Evolutionary conservation across 1,140 invertebrate genomes (phyloP).

Genomic region (Leptopilina clavipes): DNA sequence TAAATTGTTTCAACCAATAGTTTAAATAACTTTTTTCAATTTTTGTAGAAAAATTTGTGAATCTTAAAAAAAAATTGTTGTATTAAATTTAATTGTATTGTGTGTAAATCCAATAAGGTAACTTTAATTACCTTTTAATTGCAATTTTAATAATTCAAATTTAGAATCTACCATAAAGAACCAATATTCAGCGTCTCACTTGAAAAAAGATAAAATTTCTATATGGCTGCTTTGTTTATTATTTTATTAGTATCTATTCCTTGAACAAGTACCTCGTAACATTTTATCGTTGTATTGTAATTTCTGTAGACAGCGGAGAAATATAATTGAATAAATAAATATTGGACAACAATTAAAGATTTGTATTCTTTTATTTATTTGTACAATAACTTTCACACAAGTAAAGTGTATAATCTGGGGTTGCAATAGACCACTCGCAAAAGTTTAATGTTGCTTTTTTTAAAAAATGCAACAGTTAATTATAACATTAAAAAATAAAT

Average conservation of each 20-base stretch:
- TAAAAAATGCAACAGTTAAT: too few relatives aligned
- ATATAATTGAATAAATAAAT: slow-evolving; percentile 13
- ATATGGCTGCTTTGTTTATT: neutral
- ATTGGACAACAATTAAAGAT: neutral
- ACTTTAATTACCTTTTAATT: neutral
- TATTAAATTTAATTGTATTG: neutral
- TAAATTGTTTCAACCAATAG: neutral
- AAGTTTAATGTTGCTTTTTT: too few relatives aligned
- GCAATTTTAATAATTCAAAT: neutral
- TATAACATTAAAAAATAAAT: too few relatives aligned
- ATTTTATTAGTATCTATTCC: neutral
- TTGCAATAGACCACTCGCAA: too few relatives aligned
- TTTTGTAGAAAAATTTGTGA: slow-evolving; percentile 34
- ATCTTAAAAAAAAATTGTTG: neutral
- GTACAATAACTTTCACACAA: neutral
- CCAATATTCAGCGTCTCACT: neutral
- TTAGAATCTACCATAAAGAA: neutral
- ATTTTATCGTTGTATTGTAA: slow-evolving; percentile 27
- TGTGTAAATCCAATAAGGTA: neutral
- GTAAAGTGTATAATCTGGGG: too few relatives aligned
- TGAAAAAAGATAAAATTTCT: neutral
- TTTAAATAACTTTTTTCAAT: neutral
- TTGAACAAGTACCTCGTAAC: neutral
- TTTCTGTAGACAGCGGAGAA: slow-evolving; percentile 1
- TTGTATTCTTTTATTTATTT: neutral